A percentile compares a stretch with the other conserved stretches of the same genome.
Conservation (phyloP, 2,797 vertebrate genomes). For the Gambelia wislizenii region DNA sequence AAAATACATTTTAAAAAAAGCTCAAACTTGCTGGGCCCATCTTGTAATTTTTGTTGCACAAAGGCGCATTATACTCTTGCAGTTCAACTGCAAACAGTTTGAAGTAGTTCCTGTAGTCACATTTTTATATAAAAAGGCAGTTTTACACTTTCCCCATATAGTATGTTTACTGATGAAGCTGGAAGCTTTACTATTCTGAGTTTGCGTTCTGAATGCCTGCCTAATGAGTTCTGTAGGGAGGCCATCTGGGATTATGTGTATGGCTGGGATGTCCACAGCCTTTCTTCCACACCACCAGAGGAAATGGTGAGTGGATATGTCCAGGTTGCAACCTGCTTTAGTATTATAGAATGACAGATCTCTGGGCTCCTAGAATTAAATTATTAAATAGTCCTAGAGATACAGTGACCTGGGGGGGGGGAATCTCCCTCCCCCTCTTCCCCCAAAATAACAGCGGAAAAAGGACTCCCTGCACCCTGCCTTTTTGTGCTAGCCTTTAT, state of each 20-base stretch:
- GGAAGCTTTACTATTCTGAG: background rate
- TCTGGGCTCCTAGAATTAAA: background rate
- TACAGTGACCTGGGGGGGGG: too few species aligned
- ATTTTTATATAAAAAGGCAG: background rate
- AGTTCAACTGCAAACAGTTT: background rate
- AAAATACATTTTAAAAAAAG: background rate
- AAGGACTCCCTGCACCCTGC: too few species aligned
- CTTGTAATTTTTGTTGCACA: background rate
- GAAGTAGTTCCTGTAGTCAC: background rate
- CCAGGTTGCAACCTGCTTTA: background rate
- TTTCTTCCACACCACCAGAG: background rate
- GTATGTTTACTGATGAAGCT: background rate
- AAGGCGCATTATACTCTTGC: background rate
- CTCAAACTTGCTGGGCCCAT: background rate
- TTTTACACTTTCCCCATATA: too few species aligned
- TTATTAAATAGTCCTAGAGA: background rate
- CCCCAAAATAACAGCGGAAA: too few species aligned
- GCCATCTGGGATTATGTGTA: background rate
- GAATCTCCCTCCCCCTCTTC: too few species aligned
- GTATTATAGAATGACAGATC: background rate
- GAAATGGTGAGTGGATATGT: background rate
- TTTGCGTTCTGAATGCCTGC: background rate
- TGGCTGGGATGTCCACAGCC: background rate
- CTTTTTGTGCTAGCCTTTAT: too few species aligned
- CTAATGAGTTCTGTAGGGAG: background rate